Evolutionary conservation across 2,113 vertebrate species (phyloP), one percentile per base, ranked within the genome.

Genomic region (Atherinomorus stipes): DNA sequence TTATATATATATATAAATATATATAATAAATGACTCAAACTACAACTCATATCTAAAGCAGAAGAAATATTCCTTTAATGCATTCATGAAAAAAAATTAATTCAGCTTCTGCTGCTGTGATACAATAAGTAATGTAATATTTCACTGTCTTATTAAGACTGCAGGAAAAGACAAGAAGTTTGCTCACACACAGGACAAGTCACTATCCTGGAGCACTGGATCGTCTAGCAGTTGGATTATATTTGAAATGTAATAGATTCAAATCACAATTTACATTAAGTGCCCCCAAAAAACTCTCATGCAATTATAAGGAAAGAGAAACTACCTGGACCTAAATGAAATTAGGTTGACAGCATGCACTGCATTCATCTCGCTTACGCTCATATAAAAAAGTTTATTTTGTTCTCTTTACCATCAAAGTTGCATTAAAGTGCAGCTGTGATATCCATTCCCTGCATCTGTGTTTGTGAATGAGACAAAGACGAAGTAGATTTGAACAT

Each of bases 401-500:
- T 47, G 44, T 47, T 47, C 4, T 47, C 5, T 47, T 47, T 47
- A 19, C 19, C 18, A 7, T 47, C n/a, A n/a, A 19, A 47, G 44
- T 47, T 40, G 49, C 18, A 34, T 65, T 52, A 38, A 53, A 52
- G 34, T 10, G 25, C 44, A 26, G 21, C 16, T 62, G 31, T 75
- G 40, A 47, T 57, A 38, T 67, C 16, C 18, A 0, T 3, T 2
- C 10, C 1, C 23, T 23, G 38, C 44, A 15, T 68, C 69, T 70
- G 73, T 85, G 63, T 21, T 82, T 67, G 64, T 75, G 72, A 69
- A 67, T 70, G 22, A 80, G 40, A 81, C 51, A 47, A 49, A 59
- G 63, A 83, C 70, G 52, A 76, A 69, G 49, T 51, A 79, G 40
- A 67, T 75, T 49, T 78, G 63, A 85, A 74, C 72, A 74, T 91